These are phyloP conservation scores for Petrolisthes manimaculis DNA, from an alignment of 2,888 invertebrate genomes.

Conservation along the genomic window DNA sequence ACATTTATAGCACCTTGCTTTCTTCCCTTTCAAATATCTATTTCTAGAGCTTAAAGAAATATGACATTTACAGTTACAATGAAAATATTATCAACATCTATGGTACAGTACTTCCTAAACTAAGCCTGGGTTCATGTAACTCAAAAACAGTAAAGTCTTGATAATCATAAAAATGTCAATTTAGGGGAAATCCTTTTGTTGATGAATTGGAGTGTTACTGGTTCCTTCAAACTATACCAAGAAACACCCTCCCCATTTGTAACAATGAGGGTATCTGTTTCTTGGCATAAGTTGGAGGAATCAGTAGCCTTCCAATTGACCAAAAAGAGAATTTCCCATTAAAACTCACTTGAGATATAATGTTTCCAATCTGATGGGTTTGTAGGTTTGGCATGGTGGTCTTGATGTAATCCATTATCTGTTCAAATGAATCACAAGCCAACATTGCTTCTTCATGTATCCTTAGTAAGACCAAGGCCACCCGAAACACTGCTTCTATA, in stretches of 20 bases:
- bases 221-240: no score
- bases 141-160: no score
- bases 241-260: no score
- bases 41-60: no score
- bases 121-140: slow-evolving; percentile 5
- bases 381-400: slow-evolving; percentile 74
- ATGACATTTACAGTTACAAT: no score
- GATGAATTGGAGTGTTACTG: not conserved
- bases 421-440: slow-evolving; percentile 89
- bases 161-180: no score
- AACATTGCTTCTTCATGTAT: slow-evolving; percentile 87
- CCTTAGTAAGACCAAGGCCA: slow-evolving; percentile 86
- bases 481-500: slow-evolving; percentile 88
- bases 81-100: no score
- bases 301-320: not conserved
- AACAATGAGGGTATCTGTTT: no score
- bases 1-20: no score
- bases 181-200: not conserved
- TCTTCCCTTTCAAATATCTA: no score
- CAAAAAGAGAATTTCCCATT: not conserved
- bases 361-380: slow-evolving; percentile 28
- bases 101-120: slow-evolving; percentile 34
- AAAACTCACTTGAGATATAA: slow-evolving; percentile 42
- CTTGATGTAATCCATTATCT: slow-evolving; percentile 93
- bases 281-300: no score